phyloP scores from a whole-genome alignment of 2,888 invertebrate species.

The Phortica magna region DNA sequence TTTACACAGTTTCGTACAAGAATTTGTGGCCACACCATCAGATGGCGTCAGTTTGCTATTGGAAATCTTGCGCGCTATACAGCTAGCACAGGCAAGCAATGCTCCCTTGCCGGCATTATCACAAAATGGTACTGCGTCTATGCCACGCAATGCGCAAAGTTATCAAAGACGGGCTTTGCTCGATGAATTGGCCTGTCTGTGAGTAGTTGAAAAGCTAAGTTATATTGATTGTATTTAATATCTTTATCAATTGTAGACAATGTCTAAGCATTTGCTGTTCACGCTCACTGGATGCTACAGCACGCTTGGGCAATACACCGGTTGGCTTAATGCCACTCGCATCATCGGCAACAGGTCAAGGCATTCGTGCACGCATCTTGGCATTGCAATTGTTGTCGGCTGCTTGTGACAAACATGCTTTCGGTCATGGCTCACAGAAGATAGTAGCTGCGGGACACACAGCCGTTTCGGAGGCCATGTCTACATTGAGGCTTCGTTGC shows the following conservation, averaged over 20 bases:
- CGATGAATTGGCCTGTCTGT: conserved; percentile 92
- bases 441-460: conserved; percentile 86
- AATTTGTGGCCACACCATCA: conserved; percentile 91
- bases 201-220: conserved; percentile 67
- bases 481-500: conserved; percentile 90
- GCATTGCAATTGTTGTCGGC: conserved; percentile 93
- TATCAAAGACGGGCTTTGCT: conserved; percentile 86
- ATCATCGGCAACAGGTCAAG: conserved; percentile 92
- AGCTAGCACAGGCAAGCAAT: conserved; percentile 86
- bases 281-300: conserved; percentile 88
- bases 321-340: conserved; percentile 91
- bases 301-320: conserved; percentile 86
- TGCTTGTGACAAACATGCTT: conserved; percentile 83
- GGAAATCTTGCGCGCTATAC: conserved; percentile 91
- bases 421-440: conserved; percentile 75
- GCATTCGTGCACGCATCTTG: conserved; percentile 89
- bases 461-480: conserved; percentile 93
- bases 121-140: conserved; percentile 72
- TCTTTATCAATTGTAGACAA: conserved; percentile 79
- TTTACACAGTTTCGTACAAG: conserved; percentile 90
- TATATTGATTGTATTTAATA: background rate
- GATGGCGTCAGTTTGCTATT: conserved; percentile 91
- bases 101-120: conserved; percentile 62
- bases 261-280: conserved; percentile 90
- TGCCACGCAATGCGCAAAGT: conserved; percentile 82